Percentiles rank a stretch among this genome's conserved stretches.
These are phyloP conservation scores for Melanerpes aurifrons DNA, from an alignment of 2,113 vertebrate species.

Conservation along the genomic window DNA sequence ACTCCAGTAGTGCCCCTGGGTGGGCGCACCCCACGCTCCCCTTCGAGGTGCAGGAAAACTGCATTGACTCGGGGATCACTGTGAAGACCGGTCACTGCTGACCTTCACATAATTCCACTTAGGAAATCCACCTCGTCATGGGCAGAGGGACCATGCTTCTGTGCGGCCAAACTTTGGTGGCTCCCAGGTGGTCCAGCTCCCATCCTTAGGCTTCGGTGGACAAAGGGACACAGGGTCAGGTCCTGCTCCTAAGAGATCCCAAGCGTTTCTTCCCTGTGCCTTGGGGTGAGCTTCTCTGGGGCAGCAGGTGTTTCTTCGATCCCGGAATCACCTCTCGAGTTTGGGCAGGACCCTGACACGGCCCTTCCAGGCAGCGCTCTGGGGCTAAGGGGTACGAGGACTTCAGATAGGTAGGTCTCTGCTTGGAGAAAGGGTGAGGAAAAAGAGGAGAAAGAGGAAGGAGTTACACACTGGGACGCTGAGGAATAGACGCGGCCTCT, in stretches of 20 bases:
- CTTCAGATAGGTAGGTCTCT: neutral
- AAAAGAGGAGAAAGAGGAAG: neutral
- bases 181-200: neutral
- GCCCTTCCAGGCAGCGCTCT: neutral
- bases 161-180: neutral
- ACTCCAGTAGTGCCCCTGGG: rapidly evolving
- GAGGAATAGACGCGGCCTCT: neutral
- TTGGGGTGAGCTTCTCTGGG: neutral
- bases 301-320: neutral
- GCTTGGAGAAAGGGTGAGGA: neutral
- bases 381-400: too few relatives aligned
- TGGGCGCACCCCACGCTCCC: neutral
- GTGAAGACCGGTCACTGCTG: neutral
- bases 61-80: rapidly evolving
- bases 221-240: rapidly evolving
- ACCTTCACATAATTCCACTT: neutral
- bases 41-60: rapidly evolving
- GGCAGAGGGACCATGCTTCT: neutral
- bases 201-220: neutral
- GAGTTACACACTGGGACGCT: too few relatives aligned
- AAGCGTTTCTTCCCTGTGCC: rapidly evolving
- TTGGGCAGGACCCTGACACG: neutral
- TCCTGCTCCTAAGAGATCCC: rapidly evolving
- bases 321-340: neutral
- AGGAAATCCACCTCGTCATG: neutral